These are phyloP conservation scores for Urocitellus parryii DNA, from an alignment of 2,113 vertebrate genomes.

Conservation along the genomic window DNA sequence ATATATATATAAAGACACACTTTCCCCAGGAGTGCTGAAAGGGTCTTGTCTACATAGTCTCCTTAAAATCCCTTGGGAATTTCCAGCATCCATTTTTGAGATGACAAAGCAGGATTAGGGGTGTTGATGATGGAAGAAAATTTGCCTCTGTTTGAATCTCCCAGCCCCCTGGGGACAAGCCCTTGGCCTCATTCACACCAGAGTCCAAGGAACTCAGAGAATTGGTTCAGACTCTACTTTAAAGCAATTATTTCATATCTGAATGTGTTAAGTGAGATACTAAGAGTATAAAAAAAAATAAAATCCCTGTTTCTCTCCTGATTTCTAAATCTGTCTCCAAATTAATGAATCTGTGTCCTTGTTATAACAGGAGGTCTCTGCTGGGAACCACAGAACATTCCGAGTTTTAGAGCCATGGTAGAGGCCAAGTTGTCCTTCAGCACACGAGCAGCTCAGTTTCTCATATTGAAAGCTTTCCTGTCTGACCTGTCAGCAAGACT, in stretches of 20 bases:
- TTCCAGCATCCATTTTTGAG: not conserved
- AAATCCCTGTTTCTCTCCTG: not conserved
- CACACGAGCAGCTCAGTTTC: not conserved
- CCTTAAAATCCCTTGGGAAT: not conserved
- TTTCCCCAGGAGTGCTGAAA: not conserved
- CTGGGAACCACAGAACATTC: not conserved
- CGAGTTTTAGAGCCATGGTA: not conserved
- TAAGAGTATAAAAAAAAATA: not conserved
- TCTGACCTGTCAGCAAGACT: not conserved
- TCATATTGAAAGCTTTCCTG: not conserved
- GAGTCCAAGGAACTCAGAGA: not conserved
- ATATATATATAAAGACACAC: not conserved
- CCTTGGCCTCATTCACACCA: not conserved
- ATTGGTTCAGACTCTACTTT: not conserved
- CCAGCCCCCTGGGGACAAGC: not conserved
- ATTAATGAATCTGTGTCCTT: not conserved
- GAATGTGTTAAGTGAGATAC: not conserved
- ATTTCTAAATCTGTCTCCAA: not conserved
- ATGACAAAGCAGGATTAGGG: not conserved
- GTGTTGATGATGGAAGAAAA: not conserved
- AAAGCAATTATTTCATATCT: constrained; percentile 8
- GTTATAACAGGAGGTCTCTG: not conserved
- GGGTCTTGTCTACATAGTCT: not conserved
- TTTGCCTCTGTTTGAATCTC: not conserved
- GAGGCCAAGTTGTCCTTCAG: not conserved